A percentile compares a stretch with the other conserved stretches of the same genome.
These are phyloP conservation scores for Meda fulgida DNA, from an alignment of 2,797 vertebrate genomes.

Conservation along the genomic window DNA sequence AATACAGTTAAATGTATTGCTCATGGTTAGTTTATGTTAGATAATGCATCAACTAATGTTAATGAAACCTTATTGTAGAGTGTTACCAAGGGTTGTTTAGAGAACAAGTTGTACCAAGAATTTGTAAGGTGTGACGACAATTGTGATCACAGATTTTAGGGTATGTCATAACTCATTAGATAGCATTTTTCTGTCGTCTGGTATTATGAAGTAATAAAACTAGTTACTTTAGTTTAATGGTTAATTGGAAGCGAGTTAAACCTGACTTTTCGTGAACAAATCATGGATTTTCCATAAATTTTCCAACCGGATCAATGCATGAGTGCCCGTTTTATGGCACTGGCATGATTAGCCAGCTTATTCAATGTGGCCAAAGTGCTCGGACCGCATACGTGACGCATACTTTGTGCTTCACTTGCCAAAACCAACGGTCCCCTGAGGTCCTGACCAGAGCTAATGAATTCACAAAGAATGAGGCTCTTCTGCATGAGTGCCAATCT, in stretches of 20 bases:
- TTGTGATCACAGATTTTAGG: constrained; percentile 16
- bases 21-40: neutral
- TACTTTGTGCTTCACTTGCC: constrained; percentile 11
- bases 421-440: constrained; percentile 43
- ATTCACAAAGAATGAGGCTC: constrained; percentile 49
- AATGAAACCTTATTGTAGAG: neutral
- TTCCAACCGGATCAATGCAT: neutral
- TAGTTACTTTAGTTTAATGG: neutral
- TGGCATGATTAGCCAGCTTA: constrained; percentile 18
- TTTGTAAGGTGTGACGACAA: neutral
- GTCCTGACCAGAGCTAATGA: constrained; percentile 52
- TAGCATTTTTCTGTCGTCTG: neutral
- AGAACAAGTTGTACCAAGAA: neutral
- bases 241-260: neutral
- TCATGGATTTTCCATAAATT: constrained; percentile 2
- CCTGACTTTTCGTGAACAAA: neutral
- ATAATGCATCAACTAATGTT: neutral
- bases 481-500: constrained; percentile 53
- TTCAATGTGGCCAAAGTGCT: neutral
- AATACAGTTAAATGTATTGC: neutral
- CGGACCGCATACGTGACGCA: neutral
- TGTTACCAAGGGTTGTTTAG: neutral
- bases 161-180: constrained; percentile 10
- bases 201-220: neutral
- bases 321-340: neutral